Base-by-base conservation (phyloP, 2,113 vertebrate species). In the Pteruthius melanotis region DNA sequence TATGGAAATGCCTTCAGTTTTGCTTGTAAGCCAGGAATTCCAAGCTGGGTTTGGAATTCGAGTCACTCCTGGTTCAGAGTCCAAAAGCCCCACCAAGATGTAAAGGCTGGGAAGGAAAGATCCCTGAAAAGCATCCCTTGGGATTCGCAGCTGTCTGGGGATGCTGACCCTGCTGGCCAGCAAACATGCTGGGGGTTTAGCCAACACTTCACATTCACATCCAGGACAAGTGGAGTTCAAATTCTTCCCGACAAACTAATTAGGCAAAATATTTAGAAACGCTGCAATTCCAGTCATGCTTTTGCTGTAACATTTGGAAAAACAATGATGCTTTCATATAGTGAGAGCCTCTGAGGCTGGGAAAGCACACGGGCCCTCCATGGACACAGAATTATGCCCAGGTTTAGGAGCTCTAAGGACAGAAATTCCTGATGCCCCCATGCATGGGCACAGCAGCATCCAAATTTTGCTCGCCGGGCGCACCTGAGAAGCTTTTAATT, bases 201-300 rank as follows among this genome's bases (percentile, higher is more conserved):
- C 94, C 90, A 94, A 89, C 74, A 45, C 81, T 93, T 74, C 75
- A 50, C 77, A 89, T 86, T 91, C 89, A 87, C 64, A 72, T 84
- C 69, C 85, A 92, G 79, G 72, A 80, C 69, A 72, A 93, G 45
- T 13, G 84, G 94, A 97, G 96, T 96, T 96, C 95, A 96, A 80
- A 94, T 95, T 91, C 92, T 94, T 96, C 87, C 91, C 89, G n/a
- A 91, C 93, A 95, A 93, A 95, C 76, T 89, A 96, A 95, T 69
- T 93, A 95, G 95, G 94, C 89, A 86, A 94, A 96, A 89, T 96
- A 94, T 93, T 97, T 95, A 92, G 91, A 89, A 96, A 88, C 8
- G 35, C 56, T 94, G 59, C 80, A 83, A 91, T 83, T 68, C 83
- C 90, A 83, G 76, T 95, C 88, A 57, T 91, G 75, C 89, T 53